Evolutionary conservation across 2,797 vertebrate species (phyloP).

Genomic region (Onychomys arenicola): DNA sequence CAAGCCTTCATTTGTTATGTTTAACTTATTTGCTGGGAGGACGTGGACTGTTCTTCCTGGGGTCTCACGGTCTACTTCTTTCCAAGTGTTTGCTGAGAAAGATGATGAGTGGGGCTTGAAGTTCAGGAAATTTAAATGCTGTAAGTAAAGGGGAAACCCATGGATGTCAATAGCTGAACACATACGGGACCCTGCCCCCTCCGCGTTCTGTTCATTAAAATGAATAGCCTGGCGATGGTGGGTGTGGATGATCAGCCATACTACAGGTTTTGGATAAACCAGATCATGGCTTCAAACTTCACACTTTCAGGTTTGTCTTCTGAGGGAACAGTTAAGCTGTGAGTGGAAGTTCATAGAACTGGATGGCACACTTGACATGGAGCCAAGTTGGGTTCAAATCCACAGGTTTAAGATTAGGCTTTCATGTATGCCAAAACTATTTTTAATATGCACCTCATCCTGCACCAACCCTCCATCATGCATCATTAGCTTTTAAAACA

Average conservation of each 20-base stretch:
- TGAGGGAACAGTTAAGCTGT: not conserved
- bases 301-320: not conserved
- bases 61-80: constrained; percentile 70
- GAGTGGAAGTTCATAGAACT: not conserved
- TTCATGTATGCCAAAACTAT: not conserved
- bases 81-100: constrained; percentile 44
- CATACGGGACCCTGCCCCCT: not conserved
- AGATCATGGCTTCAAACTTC: not conserved
- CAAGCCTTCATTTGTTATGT: constrained; percentile 80
- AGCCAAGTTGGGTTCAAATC: not conserved
- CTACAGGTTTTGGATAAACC: not conserved
- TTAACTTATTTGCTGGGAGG: constrained; percentile 72
- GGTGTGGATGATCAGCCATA: not conserved
- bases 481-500: not conserved
- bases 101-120: not conserved
- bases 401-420: not conserved
- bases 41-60: constrained; percentile 61
- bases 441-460: not conserved
- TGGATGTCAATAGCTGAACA: not conserved
- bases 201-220: not conserved
- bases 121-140: not conserved
- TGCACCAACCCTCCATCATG: not conserved
- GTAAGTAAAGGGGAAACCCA: not conserved
- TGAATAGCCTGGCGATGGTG: not conserved
- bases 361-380: not conserved